phyloP scores from a whole-genome alignment of 1,140 invertebrate species.

The Neodiprion fabricii region DNA sequence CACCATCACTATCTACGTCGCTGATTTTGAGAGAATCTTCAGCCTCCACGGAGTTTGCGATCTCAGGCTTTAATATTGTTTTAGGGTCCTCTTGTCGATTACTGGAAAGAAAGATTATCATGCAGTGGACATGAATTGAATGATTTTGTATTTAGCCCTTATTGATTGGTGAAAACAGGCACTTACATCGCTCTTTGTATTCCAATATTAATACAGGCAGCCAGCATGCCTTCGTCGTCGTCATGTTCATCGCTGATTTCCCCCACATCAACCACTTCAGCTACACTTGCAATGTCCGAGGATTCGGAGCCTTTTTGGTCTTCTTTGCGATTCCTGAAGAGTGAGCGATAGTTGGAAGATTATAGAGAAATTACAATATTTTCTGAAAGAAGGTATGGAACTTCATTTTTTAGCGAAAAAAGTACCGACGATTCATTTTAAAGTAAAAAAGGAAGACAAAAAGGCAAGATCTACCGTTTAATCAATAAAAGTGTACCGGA shows the following conservation, averaged over 20 bases:
- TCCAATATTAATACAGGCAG: slow-evolving; percentile 56
- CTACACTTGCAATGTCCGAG: background rate
- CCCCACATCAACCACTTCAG: background rate
- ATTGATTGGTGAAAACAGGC: slow-evolving; percentile 16
- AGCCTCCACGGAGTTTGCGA: background rate
- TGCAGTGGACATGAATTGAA: too few species aligned
- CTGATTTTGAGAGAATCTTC: slow-evolving; percentile 21
- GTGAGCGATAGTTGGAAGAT: background rate
- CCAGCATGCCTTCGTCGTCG: slow-evolving; percentile 55
- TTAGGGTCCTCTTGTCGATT: background rate
- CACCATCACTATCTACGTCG: slow-evolving; percentile 51
- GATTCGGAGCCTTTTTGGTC: background rate
- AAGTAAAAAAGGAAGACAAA: background rate
- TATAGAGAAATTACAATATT: background rate
- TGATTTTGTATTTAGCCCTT: too few species aligned
- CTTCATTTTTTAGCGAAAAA: background rate
- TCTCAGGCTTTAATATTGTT: background rate
- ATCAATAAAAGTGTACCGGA: slow-evolving; percentile 1
- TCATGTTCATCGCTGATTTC: slow-evolving; percentile 43
- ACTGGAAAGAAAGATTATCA: background rate
- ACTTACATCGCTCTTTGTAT: background rate
- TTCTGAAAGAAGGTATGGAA: background rate
- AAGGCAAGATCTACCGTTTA: slow-evolving; percentile 2
- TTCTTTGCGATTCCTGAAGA: background rate
- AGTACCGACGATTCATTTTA: background rate